Evolutionary conservation across 2,797 vertebrate genomes (phyloP).

Genomic region (Chrysocyon brachyurus): DNA sequence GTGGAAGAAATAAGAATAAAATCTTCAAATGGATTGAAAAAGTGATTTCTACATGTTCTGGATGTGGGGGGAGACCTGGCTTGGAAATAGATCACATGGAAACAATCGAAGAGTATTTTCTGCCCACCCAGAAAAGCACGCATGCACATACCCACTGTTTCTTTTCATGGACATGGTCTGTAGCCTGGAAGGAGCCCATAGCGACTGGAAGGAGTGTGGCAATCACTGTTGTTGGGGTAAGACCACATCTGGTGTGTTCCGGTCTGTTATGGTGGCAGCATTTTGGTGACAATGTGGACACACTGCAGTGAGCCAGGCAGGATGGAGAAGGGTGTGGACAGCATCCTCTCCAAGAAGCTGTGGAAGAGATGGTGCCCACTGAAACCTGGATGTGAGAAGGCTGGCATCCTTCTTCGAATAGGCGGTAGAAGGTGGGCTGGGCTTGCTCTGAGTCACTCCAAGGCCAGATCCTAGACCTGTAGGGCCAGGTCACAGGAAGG

Average conservation of each 20-base stretch:
- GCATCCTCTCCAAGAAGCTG: no score
- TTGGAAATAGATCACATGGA: background rate
- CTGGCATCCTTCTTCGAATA: background rate
- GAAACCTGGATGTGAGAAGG: background rate
- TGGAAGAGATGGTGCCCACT: background rate
- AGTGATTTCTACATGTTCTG: background rate
- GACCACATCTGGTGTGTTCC: background rate
- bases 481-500: background rate
- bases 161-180: background rate
- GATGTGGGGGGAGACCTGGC: background rate
- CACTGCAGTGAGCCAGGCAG: background rate
- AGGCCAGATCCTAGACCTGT: background rate
- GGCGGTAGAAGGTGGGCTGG: background rate
- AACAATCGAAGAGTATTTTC: background rate
- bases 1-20: background rate
- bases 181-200: background rate
- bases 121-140: background rate
- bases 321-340: background rate
- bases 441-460: background rate
- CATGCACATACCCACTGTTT: rapidly evolving
- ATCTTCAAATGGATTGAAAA: background rate
- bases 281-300: rapidly evolving
- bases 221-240: background rate
- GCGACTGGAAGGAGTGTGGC: rapidly evolving
- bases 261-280: background rate